phyloP scores from a whole-genome alignment of 2,113 vertebrate species.

The Lepidothrix coronata region DNA sequence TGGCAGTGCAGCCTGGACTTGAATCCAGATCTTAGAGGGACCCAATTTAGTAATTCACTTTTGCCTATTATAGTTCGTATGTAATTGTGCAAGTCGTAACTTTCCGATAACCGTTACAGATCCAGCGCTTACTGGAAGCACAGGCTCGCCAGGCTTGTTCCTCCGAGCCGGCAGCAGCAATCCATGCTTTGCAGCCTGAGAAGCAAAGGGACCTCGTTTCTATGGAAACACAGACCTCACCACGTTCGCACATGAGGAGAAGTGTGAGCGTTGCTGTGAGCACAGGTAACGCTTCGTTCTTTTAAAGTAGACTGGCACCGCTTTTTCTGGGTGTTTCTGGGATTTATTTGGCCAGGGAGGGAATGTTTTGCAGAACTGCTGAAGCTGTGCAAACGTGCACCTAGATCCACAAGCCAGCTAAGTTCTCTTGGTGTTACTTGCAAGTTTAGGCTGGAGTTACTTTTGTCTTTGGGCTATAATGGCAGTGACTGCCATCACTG shows the following conservation, averaged over 20 bases:
- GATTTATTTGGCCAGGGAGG: not conserved
- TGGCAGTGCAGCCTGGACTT: not conserved
- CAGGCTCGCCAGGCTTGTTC: constrained; percentile 71
- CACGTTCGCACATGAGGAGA: constrained; percentile 43
- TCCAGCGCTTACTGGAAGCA: constrained; percentile 89
- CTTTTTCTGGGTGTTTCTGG: not conserved
- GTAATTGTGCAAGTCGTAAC: not conserved
- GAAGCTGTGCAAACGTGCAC: rapidly evolving
- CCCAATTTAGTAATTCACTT: not conserved
- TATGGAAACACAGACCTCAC: constrained; percentile 62
- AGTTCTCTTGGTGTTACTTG: not conserved
- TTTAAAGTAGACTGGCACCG: not conserved
- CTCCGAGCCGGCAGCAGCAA: not conserved
- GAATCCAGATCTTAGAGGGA: not conserved
- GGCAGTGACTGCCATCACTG: not conserved
- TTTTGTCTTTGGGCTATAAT: not conserved
- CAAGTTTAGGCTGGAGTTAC: not conserved
- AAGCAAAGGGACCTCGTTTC: constrained; percentile 61
- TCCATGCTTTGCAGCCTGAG: not conserved
- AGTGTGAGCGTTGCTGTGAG: constrained; percentile 90
- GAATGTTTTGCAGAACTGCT: not conserved
- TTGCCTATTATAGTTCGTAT: not conserved
- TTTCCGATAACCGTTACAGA: constrained; percentile 69
- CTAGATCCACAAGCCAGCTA: not conserved
- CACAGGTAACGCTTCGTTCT: constrained; percentile 80